Conservation (phyloP, 2,797 vertebrate species). For the Gadopsis bispinosus region DNA sequence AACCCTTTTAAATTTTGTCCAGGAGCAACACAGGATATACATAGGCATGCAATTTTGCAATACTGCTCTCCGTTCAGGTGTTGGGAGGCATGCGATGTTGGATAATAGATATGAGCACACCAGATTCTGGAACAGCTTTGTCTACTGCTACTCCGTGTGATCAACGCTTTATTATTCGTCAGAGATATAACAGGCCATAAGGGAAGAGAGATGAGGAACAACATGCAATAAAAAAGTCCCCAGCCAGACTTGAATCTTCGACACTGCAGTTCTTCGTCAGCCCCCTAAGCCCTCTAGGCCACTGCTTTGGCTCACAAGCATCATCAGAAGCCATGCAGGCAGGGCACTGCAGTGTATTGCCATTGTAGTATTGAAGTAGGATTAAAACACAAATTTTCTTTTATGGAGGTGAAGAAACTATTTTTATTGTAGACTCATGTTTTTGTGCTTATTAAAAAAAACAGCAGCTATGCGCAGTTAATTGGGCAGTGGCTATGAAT, state of each 20-base stretch:
- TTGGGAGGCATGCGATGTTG: background rate
- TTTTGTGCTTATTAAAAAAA: background rate
- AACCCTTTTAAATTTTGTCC: background rate
- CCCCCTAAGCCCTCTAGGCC: background rate
- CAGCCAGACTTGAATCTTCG: background rate
- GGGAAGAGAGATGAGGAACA: background rate
- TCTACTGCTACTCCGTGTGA: background rate
- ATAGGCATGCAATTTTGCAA: too few relatives aligned
- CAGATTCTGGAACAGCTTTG: background rate
- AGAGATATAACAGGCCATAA: background rate
- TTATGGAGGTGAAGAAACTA: background rate
- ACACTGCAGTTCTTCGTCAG: background rate
- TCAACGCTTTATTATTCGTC: constrained; percentile 11
- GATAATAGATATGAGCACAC: background rate
- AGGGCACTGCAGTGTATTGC: background rate
- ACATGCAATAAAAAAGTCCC: background rate
- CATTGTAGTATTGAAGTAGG: background rate
- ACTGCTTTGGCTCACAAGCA: background rate
- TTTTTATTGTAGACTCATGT: background rate
- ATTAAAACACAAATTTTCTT: background rate
- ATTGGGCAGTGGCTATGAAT: background rate
- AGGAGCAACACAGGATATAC: background rate
- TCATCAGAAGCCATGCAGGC: background rate
- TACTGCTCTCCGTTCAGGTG: background rate
- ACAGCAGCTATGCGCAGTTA: background rate